Conservation (phyloP, 2,797 vertebrate genomes). For the Phataginus tricuspis region DNA sequence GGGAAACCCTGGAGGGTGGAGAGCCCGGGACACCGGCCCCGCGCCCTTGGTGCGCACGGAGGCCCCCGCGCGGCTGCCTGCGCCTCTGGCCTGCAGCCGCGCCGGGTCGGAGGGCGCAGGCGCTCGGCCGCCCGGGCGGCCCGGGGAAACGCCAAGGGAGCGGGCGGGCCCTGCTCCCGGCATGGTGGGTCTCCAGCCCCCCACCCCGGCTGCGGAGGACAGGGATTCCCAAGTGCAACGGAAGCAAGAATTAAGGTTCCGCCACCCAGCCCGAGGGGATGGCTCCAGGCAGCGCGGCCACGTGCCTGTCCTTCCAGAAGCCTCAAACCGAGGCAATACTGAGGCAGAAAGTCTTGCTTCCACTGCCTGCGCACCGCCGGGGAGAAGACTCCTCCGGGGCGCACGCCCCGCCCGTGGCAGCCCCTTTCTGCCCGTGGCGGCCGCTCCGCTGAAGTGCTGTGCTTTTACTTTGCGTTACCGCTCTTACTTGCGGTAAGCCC, state of each 20-base stretch:
- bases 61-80: background rate
- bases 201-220: background rate
- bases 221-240: slow-evolving; percentile 56
- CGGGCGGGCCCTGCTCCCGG: background rate
- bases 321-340: background rate
- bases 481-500: background rate
- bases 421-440: background rate
- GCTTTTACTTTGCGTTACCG: background rate
- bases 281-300: background rate
- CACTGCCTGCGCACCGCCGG: background rate
- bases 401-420: background rate
- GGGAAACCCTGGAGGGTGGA: background rate
- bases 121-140: background rate
- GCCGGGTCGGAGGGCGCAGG: background rate
- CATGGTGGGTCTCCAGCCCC: background rate
- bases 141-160: background rate
- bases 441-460: background rate
- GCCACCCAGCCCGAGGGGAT: background rate
- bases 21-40: background rate
- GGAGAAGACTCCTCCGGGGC: background rate
- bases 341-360: slow-evolving; percentile 17
- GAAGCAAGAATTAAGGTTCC: slow-evolving; percentile 19
- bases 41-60: background rate
- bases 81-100: background rate
- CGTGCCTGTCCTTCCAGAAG: background rate